Percentiles rank a stretch among this genome's conserved stretches.
Evolutionary conservation across 92 coral and sea anemone genomes (phyloP).

Genomic region (Epizoanthus ramosus): DNA sequence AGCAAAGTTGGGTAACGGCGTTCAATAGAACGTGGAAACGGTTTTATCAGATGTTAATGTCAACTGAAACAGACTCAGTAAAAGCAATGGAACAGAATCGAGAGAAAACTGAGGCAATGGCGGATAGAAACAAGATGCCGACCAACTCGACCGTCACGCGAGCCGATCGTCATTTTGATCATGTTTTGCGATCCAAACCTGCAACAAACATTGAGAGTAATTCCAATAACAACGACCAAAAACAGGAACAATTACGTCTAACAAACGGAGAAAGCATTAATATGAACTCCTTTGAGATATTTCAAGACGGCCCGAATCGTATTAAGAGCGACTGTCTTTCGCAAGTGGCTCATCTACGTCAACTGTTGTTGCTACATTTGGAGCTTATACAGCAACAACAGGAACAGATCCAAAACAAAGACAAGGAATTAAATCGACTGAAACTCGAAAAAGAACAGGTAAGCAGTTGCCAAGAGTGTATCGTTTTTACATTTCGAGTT

Average conservation of each 20-base stretch:
- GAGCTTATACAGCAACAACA: slow-evolving; percentile 98
- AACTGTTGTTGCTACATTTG: slow-evolving; percentile 89
- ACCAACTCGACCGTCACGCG: slow-evolving; percentile 71
- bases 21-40: slow-evolving; percentile 91
- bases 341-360: slow-evolving; percentile 90
- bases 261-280: slow-evolving; percentile 36
- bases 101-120: slow-evolving; percentile 69
- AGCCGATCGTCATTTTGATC: slow-evolving; percentile 76
- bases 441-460: slow-evolving; percentile 98
- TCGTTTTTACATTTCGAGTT: background rate
- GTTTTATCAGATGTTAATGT: slow-evolving; percentile 95
- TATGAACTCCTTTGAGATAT: slow-evolving; percentile 36
- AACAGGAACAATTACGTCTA: slow-evolving; percentile 47
- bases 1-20: slow-evolving; percentile 75
- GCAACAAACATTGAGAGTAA: slow-evolving; percentile 50
- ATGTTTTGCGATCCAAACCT: slow-evolving; percentile 85
- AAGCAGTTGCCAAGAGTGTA: background rate
- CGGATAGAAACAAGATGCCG: slow-evolving; percentile 76
- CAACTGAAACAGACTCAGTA: slow-evolving; percentile 75
- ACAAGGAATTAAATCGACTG: slow-evolving; percentile 83
- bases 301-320: slow-evolving; percentile 70
- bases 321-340: slow-evolving; percentile 78
- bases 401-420: slow-evolving; percentile 91
- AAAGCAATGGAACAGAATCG: slow-evolving; percentile 64
- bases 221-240: slow-evolving; percentile 41